Percentiles rank a stretch among this genome's conserved stretches.
phyloP scores from a whole-genome alignment of 2,888 invertebrate species.

The Zele albiditarsus region DNA sequence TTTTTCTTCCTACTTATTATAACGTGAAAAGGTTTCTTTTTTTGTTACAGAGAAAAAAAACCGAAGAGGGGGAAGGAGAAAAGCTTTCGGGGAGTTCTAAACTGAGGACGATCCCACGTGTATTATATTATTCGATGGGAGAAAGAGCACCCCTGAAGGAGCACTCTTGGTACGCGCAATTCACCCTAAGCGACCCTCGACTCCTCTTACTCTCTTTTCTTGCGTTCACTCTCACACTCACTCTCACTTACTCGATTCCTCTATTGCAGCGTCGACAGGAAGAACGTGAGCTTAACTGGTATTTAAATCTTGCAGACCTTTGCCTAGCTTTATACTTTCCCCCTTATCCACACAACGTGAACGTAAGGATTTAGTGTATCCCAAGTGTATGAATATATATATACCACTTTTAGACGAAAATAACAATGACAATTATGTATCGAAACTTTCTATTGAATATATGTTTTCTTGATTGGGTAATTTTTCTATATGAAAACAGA shows the following conservation, averaged over 20 bases:
- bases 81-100: neutral
- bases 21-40: too few relatives aligned
- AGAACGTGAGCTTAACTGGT: slow-evolving; percentile 32
- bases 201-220: neutral
- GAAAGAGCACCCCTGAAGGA: neutral
- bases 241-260: neutral
- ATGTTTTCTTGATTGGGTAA: too few relatives aligned
- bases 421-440: too few relatives aligned
- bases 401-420: neutral
- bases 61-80: neutral
- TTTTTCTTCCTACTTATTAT: too few relatives aligned
- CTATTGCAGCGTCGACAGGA: slow-evolving; percentile 21
- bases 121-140: neutral
- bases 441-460: too few relatives aligned
- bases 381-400: neutral
- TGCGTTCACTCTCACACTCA: neutral
- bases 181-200: slow-evolving; percentile 32
- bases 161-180: slow-evolving; percentile 19
- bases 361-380: slow-evolving; percentile 32
- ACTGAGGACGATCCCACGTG: too few relatives aligned
- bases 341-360: slow-evolving; percentile 35
- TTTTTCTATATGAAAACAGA: too few relatives aligned
- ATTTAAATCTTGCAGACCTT: slow-evolving; percentile 25
- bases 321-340: neutral
- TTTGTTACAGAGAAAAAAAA: neutral